phyloP scores from a whole-genome alignment of 2,888 invertebrate species.

The Drosophila koepferae region DNA sequence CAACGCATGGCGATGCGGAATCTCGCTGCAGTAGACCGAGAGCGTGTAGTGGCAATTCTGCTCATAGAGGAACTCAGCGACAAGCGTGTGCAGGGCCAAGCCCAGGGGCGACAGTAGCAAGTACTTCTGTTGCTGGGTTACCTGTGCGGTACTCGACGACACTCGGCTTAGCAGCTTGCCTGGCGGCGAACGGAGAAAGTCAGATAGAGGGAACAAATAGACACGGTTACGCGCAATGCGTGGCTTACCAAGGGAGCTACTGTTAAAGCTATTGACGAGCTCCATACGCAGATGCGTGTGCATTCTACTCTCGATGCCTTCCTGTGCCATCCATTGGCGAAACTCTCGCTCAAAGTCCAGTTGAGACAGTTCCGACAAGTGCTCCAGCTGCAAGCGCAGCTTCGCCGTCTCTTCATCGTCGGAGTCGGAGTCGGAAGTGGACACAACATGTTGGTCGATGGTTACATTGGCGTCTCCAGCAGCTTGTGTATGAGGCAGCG shows the following conservation, averaged over 20 bases:
- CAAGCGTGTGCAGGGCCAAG: conserved; percentile 82
- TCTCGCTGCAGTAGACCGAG: conserved; percentile 84
- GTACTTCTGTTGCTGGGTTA: conserved; percentile 9
- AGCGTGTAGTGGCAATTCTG: conserved; percentile 84
- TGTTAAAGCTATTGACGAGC: conserved; percentile 82
- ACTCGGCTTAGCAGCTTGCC: conserved; percentile 51
- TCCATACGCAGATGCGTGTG: conserved; percentile 83
- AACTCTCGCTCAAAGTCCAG: conserved; percentile 83
- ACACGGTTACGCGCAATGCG: not conserved
- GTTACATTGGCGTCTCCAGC: not conserved
- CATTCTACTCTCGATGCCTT: conserved; percentile 81
- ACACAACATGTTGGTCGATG: not conserved
- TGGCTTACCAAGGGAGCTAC: conserved; percentile 82
- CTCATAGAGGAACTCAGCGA: conserved; percentile 84
- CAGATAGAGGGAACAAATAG: not conserved
- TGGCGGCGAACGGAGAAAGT: conserved; percentile 4
- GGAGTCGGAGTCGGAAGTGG: not conserved
- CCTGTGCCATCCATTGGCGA: conserved; percentile 82
- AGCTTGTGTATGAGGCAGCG: not conserved
- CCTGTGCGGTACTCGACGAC: conserved; percentile 13
- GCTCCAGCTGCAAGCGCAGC: conserved; percentile 68
- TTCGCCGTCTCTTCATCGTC: conserved; percentile 22
- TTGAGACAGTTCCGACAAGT: conserved; percentile 80
- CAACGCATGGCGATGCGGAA: conserved; percentile 81
- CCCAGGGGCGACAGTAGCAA: conserved; percentile 77